These are phyloP conservation scores for Drosophila rubida DNA, from an alignment of 2,888 invertebrate species.

Conservation along the genomic window DNA sequence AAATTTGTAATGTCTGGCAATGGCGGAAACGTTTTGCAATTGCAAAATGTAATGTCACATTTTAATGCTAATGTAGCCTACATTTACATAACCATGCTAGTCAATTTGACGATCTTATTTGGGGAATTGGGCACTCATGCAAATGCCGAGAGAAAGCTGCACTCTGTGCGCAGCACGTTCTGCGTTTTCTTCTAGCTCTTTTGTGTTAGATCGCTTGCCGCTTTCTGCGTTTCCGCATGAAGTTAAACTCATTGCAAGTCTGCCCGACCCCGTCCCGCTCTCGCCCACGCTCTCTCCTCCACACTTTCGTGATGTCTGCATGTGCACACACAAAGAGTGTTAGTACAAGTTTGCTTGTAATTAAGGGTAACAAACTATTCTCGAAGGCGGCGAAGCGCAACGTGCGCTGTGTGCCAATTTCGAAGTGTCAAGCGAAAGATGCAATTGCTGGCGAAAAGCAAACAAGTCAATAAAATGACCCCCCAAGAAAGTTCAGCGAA, in stretches of 20 bases:
- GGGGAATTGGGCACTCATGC: not conserved
- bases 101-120: not conserved
- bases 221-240: conserved; percentile 72
- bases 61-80: conserved; percentile 52
- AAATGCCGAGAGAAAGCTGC: conserved; percentile 63
- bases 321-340: conserved; percentile 1
- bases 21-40: conserved; percentile 51
- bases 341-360: no score
- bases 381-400: conserved; percentile 63
- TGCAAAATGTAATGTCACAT: conserved; percentile 52
- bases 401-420: conserved; percentile 60
- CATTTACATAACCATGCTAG: not conserved
- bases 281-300: not conserved
- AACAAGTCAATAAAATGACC: conserved; percentile 36
- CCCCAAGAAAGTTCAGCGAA: not conserved
- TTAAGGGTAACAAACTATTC: conserved; percentile 69
- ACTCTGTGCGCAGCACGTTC: conserved; percentile 45
- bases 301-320: not conserved
- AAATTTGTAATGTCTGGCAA: conserved; percentile 10
- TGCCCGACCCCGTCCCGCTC: not conserved
- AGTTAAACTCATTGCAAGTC: conserved; percentile 17
- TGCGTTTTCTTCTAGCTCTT: conserved; percentile 53
- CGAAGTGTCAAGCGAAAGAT: conserved; percentile 67
- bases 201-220: conserved; percentile 59
- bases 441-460: conserved; percentile 23